Evolutionary conservation across 2,797 vertebrate species (phyloP).

Genomic region (Manis javanica): DNA sequence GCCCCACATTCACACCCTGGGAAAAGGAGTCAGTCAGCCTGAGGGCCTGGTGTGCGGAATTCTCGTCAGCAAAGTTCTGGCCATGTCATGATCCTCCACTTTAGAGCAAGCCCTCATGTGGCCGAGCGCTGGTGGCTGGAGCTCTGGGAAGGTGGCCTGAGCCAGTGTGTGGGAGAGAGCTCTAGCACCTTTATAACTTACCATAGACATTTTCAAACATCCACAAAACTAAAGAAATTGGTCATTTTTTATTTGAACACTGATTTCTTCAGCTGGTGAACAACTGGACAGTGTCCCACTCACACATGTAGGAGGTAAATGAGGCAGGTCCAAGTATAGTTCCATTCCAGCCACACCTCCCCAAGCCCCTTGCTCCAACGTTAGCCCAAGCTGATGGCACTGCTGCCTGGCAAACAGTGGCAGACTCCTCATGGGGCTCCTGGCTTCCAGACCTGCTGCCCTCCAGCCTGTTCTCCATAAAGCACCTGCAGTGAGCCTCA

Average conservation of each 20-base stretch:
- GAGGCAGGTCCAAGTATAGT: neutral
- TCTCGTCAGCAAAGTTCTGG: constrained; percentile 61
- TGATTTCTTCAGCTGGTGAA: neutral
- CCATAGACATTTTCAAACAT: neutral
- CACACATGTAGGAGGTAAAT: neutral
- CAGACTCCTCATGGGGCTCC: neutral
- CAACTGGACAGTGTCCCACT: neutral
- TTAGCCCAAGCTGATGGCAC: neutral
- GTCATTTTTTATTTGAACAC: neutral
- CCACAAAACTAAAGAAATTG: neutral
- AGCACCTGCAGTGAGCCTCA: neutral
- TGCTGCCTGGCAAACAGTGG: neutral
- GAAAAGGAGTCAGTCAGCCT: constrained; percentile 67
- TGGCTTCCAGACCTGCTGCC: neutral
- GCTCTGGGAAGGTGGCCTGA: neutral
- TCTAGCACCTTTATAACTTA: neutral
- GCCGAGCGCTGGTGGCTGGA: neutral
- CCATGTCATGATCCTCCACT: constrained; percentile 70
- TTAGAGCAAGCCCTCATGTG: neutral
- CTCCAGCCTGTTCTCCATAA: neutral
- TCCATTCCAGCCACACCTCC: neutral
- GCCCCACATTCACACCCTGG: constrained; percentile 66
- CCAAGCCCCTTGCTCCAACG: fast-evolving
- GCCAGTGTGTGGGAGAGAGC: neutral
- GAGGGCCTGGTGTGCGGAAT: constrained; percentile 74